Conservation (phyloP, 2,888 invertebrate genomes). For the Griposia aprilina region DNA sequence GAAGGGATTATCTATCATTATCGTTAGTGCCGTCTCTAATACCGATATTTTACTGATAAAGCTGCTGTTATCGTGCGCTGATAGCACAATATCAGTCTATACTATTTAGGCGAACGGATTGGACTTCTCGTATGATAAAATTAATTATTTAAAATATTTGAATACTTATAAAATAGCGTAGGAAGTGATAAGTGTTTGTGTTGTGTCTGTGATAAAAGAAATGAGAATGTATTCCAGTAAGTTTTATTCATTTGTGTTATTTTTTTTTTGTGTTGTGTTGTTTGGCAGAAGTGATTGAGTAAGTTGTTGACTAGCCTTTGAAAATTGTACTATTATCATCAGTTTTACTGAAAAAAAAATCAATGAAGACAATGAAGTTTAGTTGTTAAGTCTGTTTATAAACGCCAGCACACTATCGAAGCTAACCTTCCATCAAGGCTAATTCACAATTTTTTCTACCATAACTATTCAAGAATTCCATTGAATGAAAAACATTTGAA, state of each 20-base stretch:
- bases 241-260: slow-evolving; percentile 40
- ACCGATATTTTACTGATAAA: slow-evolving; percentile 64
- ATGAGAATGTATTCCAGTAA: slow-evolving; percentile 74
- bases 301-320: not conserved
- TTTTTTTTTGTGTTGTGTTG: not conserved
- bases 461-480: not conserved
- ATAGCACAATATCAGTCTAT: slow-evolving; percentile 55
- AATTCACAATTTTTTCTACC: not conserved
- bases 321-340: not conserved
- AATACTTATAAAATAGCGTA: not conserved
- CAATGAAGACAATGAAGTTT: not conserved
- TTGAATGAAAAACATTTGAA: not conserved
- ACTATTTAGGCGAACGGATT: slow-evolving; percentile 33
- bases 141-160: slow-evolving; percentile 17
- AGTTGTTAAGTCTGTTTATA: not conserved
- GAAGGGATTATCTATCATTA: slow-evolving; percentile 55
- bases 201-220: slow-evolving; percentile 20
- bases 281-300: not conserved
- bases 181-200: slow-evolving; percentile 24
- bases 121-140: slow-evolving; percentile 36
- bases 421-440: not conserved
- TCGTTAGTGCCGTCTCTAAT: slow-evolving; percentile 53
- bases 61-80: slow-evolving; percentile 50
- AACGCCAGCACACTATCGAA: not conserved
- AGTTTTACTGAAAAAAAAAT: not conserved